phyloP scores from a whole-genome alignment of 2,797 vertebrate genomes.

The Clarias pachynema region DNA sequence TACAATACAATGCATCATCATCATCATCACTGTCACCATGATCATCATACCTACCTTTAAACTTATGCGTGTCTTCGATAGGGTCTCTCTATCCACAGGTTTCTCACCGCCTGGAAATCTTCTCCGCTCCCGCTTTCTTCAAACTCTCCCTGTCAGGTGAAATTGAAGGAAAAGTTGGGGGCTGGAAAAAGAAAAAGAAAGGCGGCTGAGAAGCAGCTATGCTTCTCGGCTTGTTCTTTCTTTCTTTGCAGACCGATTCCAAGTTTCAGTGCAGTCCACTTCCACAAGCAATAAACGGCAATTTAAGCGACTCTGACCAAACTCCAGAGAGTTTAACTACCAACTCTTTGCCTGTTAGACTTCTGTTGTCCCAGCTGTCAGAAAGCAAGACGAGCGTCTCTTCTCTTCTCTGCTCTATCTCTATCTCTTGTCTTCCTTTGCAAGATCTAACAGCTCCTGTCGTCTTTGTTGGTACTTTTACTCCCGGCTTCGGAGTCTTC shows the following conservation, averaged over 20 bases:
- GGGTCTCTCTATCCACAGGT: conserved; percentile 39
- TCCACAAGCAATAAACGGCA: conserved; percentile 74
- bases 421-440: conserved; percentile 28
- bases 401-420: conserved; percentile 53
- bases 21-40: no score
- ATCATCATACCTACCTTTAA: conserved; percentile 38
- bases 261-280: conserved; percentile 78
- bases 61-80: neutral
- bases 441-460: conserved; percentile 65
- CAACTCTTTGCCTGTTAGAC: conserved; percentile 63
- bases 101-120: conserved; percentile 12
- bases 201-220: conserved; percentile 25
- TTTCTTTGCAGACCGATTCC: conserved; percentile 66
- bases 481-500: conserved; percentile 87
- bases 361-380: conserved; percentile 68
- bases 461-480: conserved; percentile 81
- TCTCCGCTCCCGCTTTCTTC: conserved; percentile 29
- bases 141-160: conserved; percentile 21
- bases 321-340: conserved; percentile 88
- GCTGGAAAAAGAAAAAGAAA: conserved; percentile 4
- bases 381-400: conserved; percentile 59
- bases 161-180: conserved; percentile 7
- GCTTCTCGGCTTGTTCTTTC: conserved; percentile 34
- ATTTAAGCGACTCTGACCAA: conserved; percentile 78
- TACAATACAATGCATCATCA: no score